Evolutionary conservation across 2,888 invertebrate genomes (phyloP), one percentile per base, ranked within the genome.

Genomic region (Agrochola circellaris): DNA sequence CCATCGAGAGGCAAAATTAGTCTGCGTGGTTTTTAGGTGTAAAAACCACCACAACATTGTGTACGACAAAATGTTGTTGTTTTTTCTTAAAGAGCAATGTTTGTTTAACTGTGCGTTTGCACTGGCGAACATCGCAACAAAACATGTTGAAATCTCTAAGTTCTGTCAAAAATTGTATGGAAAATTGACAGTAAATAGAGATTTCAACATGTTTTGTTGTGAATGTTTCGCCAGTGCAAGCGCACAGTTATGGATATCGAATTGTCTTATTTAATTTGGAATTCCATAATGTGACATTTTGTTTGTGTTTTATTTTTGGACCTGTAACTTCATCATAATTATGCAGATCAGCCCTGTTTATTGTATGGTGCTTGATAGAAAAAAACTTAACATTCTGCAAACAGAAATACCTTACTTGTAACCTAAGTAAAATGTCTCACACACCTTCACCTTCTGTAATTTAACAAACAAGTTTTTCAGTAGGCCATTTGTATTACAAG

Each of bases 401-500:
- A 60, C 23, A 17, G 6, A 65, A 13, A 45, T 45, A 45, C 45
- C 42, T 13, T 17, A 15, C 11, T 0, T 17, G 5, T 23, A 54
- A 38, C 38, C 15, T 6, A 34, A 51, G 7, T 51, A 20, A 65
- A 78, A 75, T 51, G 45, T 64, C 23, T 34, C n/a, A 2, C 11
- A 54, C 51, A 58, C 56, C 66, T 83, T 61, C 7, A 54, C 26
- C 17, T n/a, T 54, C 20, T 11, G 56, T 8, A 68, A 48, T 82
- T 51, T 34, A 26, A n/a, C 11, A 34, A 81, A 83, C 67, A 62
- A 71, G 75, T 78, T 85, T 60, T 67, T 73, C 73, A 66, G 66
- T 51, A 23, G 51, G 23, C 38, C 51, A 56, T 77, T 80, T 42
- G 58, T 56, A 20, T 42, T 60, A 48, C 56, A 86, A 68, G 77